Evolutionary conservation across 2,113 vertebrate species (phyloP).

Genomic region (Xenus cinereus): DNA sequence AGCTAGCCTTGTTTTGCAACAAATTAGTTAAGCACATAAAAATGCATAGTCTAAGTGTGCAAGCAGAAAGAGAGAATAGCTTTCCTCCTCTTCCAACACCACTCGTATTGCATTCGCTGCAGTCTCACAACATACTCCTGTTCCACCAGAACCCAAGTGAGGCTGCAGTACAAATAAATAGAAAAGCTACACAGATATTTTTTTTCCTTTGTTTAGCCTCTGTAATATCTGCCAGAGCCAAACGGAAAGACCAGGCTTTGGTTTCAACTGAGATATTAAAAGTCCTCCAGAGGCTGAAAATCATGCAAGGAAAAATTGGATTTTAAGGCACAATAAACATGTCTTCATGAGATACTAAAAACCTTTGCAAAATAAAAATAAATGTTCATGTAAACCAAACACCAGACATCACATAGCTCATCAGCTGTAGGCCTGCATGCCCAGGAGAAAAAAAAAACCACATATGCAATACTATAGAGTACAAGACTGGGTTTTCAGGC

Average conservation of each 20-base stretch:
- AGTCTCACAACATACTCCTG: background rate
- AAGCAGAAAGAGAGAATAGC: background rate
- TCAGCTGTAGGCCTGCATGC: background rate
- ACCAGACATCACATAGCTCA: background rate
- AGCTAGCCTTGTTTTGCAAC: slow-evolving; percentile 3
- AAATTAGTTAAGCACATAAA: background rate
- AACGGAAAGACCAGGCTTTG: background rate
- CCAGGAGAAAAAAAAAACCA: background rate
- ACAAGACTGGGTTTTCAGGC: background rate
- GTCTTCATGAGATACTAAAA: slow-evolving; percentile 27
- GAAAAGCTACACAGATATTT: background rate
- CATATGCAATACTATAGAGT: background rate
- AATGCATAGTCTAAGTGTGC: background rate
- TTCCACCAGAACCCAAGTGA: background rate
- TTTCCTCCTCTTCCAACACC: background rate
- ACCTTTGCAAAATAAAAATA: slow-evolving; percentile 24
- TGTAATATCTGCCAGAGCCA: background rate
- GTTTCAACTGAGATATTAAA: background rate
- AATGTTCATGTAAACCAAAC: background rate
- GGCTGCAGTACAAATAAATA: background rate
- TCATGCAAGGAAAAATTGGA: slow-evolving; percentile 11
- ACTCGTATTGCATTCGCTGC: background rate
- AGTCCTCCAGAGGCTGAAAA: slow-evolving; percentile 34
- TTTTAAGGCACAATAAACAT: slow-evolving; percentile 53
- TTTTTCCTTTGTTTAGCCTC: background rate